Evolutionary conservation across 2,113 vertebrate genomes (phyloP).

Genomic region (Lagopus leucura): DNA sequence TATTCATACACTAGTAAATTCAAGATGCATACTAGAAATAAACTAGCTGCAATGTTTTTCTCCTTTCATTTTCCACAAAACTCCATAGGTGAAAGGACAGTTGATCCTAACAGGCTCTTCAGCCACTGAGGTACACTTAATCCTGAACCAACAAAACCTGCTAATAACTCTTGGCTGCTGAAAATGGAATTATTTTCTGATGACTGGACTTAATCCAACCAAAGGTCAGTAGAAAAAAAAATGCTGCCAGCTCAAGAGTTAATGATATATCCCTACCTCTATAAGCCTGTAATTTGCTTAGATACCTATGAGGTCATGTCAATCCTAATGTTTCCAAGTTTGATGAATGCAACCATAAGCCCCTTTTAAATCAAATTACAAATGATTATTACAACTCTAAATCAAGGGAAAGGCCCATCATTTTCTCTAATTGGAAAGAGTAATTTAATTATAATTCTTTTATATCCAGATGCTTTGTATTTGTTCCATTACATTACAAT

Average conservation of each 20-base stretch:
- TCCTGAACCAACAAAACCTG: conserved; percentile 74
- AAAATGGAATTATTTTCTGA: conserved; percentile 77
- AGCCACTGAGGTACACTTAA: conserved; percentile 58
- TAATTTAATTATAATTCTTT: conserved; percentile 72
- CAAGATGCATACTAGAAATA: neutral
- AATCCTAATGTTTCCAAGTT: conserved; percentile 72
- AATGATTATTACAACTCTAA: conserved; percentile 67
- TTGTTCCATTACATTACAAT: conserved; percentile 68
- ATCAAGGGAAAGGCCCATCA: conserved; percentile 34
- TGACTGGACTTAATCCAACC: conserved; percentile 68
- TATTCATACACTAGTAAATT: neutral
- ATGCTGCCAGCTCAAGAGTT: conserved; percentile 41
- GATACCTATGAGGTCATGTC: conserved; percentile 72
- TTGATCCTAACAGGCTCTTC: conserved; percentile 36
- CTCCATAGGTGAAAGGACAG: neutral
- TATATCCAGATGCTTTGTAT: conserved; percentile 70
- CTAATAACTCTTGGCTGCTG: conserved; percentile 74
- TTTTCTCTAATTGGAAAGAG: conserved; percentile 74
- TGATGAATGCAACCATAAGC: conserved; percentile 68
- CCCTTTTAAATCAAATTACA: conserved; percentile 73
- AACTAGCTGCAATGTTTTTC: neutral
- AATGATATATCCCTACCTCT: conserved; percentile 68
- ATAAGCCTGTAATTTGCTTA: conserved; percentile 67
- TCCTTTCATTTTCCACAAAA: neutral
- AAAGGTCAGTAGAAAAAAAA: conserved; percentile 60